phyloP scores from a whole-genome alignment of 2,888 invertebrate species.

The Aleiodes alternator region DNA sequence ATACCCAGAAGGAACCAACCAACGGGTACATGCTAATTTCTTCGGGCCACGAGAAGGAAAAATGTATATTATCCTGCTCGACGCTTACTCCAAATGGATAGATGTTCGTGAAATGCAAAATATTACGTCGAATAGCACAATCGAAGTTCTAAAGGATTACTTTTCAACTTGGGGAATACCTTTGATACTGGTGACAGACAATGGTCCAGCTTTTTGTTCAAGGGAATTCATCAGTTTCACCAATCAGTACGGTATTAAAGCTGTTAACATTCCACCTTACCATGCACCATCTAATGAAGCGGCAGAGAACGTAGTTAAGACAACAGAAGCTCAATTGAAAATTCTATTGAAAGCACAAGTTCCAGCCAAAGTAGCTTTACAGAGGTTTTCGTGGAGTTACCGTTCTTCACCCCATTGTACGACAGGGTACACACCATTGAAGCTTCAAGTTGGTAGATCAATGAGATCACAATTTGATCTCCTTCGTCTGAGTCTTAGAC shows the following conservation, averaged over 20 bases:
- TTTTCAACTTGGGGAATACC: slow-evolving; percentile 47
- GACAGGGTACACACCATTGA: slow-evolving; percentile 45
- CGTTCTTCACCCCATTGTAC: slow-evolving; percentile 44
- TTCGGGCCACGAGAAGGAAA: slow-evolving; percentile 46
- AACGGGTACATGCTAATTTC: slow-evolving; percentile 40
- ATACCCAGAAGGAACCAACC: slow-evolving; percentile 34
- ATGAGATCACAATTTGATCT: neutral
- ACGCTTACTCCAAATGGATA: slow-evolving; percentile 56
- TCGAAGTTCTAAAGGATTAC: slow-evolving; percentile 41
- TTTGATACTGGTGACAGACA: slow-evolving; percentile 41
- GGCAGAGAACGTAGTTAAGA: slow-evolving; percentile 24
- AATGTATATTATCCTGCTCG: slow-evolving; percentile 50
- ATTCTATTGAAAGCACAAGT: slow-evolving; percentile 16
- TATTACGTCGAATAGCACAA: slow-evolving; percentile 44
- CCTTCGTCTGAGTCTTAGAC: too few relatives aligned
- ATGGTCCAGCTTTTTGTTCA: slow-evolving; percentile 43
- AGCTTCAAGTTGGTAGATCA: slow-evolving; percentile 30
- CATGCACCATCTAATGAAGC: slow-evolving; percentile 49
- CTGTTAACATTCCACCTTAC: slow-evolving; percentile 43
- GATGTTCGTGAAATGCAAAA: slow-evolving; percentile 47
- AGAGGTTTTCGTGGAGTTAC: slow-evolving; percentile 5
- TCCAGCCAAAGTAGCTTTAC: neutral
- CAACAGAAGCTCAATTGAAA: slow-evolving; percentile 43
- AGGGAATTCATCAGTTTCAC: slow-evolving; percentile 45
- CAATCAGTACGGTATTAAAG: slow-evolving; percentile 34